A percentile compares a stretch with the other conserved stretches of the same genome.
These are phyloP conservation scores for Fragum fragum DNA, from an alignment of 2,888 invertebrate species.

Conservation along the genomic window DNA sequence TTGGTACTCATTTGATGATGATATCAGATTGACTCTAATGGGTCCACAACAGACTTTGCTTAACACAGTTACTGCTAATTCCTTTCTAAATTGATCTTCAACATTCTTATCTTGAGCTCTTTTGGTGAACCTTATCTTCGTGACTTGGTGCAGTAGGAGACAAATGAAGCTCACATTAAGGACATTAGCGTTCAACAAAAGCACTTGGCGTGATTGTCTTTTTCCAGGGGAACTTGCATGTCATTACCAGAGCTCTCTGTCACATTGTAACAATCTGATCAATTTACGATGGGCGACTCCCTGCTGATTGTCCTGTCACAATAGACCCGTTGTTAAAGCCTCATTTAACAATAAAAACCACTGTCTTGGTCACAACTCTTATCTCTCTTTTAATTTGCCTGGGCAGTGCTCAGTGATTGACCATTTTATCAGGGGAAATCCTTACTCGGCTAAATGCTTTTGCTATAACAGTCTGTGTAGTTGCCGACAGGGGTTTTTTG, in stretches of 20 bases:
- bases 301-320: slow-evolving; percentile 23
- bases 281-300: slow-evolving; percentile 49
- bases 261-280: slow-evolving; percentile 49
- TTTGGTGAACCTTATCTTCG: neutral
- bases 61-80: no score
- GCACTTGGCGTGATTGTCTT: slow-evolving; percentile 50
- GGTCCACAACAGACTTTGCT: neutral
- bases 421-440: no score
- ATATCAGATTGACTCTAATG: no score
- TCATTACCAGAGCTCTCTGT: slow-evolving; percentile 51
- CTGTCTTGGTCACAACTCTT: slow-evolving; percentile 3
- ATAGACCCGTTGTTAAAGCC: slow-evolving; percentile 33
- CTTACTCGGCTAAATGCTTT: no score
- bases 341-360: slow-evolving; percentile 28
- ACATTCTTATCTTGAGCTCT: no score
- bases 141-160: slow-evolving; percentile 6
- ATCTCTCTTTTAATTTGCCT: neutral
- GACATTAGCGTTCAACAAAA: slow-evolving; percentile 47
- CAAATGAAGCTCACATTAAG: slow-evolving; percentile 49
- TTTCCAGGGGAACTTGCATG: slow-evolving; percentile 45
- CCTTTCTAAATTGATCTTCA: no score
- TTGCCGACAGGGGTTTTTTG: no score
- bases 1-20: no score
- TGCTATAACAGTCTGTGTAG: no score
- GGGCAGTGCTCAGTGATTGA: no score